Conservation (phyloP, 1,140 invertebrate species). For the Bombus pascuorum region DNA sequence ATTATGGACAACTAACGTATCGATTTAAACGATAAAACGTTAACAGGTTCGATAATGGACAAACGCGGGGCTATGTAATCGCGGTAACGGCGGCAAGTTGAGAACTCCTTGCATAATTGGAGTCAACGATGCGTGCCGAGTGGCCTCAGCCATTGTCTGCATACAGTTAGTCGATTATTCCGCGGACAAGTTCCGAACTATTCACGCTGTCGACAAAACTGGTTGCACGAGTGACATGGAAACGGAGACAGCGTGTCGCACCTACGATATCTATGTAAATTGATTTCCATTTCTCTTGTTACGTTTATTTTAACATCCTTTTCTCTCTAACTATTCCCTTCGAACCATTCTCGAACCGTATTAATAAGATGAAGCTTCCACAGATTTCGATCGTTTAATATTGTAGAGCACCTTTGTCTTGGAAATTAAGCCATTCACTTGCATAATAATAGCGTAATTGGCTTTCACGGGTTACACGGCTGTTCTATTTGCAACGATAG, state of each 20-base stretch:
- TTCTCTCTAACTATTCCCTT: neutral
- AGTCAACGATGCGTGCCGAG: constrained; percentile 75
- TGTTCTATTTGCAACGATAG: constrained; percentile 1
- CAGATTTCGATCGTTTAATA: neutral
- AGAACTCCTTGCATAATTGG: constrained; percentile 75
- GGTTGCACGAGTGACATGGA: constrained; percentile 47
- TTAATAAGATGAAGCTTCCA: neutral
- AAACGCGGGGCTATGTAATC: constrained; percentile 26
- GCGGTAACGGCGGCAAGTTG: constrained; percentile 61
- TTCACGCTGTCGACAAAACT: constrained; percentile 63
- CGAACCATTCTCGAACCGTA: too few relatives aligned
- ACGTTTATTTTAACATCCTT: neutral
- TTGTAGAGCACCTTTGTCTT: neutral
- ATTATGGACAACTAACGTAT: neutral
- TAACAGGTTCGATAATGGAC: neutral
- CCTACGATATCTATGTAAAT: constrained; percentile 1
- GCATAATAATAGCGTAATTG: neutral
- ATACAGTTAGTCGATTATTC: constrained; percentile 76
- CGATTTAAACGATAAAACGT: neutral
- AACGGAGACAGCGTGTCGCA: constrained; percentile 42
- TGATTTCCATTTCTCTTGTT: neutral
- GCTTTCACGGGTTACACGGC: neutral
- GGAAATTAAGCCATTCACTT: constrained; percentile 12
- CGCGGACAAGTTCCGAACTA: constrained; percentile 65
- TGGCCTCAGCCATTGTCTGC: constrained; percentile 75